Evolutionary conservation across 2,113 vertebrate genomes (phyloP).

Genomic region (Oryzias woworae): DNA sequence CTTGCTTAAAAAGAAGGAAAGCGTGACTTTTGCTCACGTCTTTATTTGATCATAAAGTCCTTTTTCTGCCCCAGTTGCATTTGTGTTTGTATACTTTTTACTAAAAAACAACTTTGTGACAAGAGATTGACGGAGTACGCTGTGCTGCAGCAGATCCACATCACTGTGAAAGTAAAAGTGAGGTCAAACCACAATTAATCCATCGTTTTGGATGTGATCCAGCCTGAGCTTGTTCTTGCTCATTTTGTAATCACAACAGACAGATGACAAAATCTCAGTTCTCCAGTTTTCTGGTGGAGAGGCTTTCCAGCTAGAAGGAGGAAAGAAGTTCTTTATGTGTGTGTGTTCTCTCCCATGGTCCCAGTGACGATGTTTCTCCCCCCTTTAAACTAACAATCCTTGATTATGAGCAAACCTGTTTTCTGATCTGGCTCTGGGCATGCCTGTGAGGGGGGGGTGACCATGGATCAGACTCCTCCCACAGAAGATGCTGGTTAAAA

Average conservation of each 20-base stretch:
- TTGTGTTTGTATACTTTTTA: constrained; percentile 19
- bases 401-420: too few species aligned
- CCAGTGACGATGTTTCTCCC: too few species aligned
- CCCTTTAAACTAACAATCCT: too few species aligned
- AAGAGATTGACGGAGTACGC: constrained; percentile 4
- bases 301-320: constrained; percentile 11
- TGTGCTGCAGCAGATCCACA: constrained; percentile 8
- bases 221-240: constrained; percentile 8
- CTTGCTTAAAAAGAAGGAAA: constrained; percentile 40
- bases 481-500: too few species aligned
- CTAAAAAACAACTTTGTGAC: constrained; percentile 3
- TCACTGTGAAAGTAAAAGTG: constrained; percentile 15
- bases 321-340: constrained; percentile 33
- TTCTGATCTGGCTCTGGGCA: too few species aligned
- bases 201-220: not conserved
- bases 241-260: not conserved
- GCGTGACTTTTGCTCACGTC: constrained; percentile 52
- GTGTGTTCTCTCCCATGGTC: too few species aligned
- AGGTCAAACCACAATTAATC: not conserved
- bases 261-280: not conserved
- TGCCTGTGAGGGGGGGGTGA: too few species aligned
- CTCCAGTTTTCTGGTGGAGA: constrained; percentile 2
- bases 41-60: constrained; percentile 7
- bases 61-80: constrained; percentile 9
- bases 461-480: too few species aligned